A percentile compares a stretch with the other conserved stretches of the same genome.
Evolutionary conservation across 2,888 invertebrate species (phyloP).

Genomic region (Tetragonisca angustula): DNA sequence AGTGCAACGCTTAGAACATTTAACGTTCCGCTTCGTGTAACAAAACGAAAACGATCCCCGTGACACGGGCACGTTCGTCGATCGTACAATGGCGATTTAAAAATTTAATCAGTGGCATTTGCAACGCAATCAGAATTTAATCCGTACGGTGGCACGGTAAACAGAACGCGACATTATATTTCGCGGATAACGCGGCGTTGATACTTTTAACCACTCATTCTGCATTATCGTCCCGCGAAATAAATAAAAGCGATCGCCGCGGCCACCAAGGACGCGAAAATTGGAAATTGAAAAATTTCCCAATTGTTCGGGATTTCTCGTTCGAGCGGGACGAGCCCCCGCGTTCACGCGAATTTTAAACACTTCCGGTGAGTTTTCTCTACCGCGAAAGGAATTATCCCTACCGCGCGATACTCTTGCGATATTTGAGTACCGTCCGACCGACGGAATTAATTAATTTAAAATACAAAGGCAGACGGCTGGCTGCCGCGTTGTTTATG

Average conservation of each 20-base stretch:
- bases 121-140: constrained; percentile 26
- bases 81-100: neutral
- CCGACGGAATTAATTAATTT: neutral
- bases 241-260: constrained; percentile 32
- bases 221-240: constrained; percentile 24
- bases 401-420: neutral
- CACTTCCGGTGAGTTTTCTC: neutral
- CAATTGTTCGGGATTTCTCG: no score
- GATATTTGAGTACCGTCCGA: neutral
- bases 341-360: neutral
- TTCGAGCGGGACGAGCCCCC: no score
- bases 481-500: neutral
- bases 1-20: neutral
- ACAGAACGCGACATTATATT: constrained; percentile 5
- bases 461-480: neutral
- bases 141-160: constrained; percentile 13
- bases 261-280: neutral
- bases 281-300: constrained; percentile 19
- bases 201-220: constrained; percentile 33
- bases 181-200: constrained; percentile 26
- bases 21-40: neutral
- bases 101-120: constrained; percentile 17
- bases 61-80: neutral
- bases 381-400: neutral
- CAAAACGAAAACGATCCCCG: neutral